Base-by-base conservation (phyloP, 2,888 invertebrate genomes). In the Tortrix viridana region DNA sequence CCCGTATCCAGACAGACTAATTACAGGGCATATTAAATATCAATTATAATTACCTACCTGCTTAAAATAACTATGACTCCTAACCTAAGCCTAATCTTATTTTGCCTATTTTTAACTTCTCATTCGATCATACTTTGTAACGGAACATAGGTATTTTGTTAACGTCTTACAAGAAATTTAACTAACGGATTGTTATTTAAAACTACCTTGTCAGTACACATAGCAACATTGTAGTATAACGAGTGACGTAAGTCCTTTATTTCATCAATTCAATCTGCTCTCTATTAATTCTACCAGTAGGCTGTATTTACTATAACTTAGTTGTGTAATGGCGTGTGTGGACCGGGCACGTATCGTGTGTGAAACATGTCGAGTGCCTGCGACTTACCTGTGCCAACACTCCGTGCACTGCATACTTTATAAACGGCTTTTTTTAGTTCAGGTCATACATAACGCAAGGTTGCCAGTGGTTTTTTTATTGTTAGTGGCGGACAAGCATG, bases 281-380 rank as follows among this genome's bases (percentile, higher is more conserved):
- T 7, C 41, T 41, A 41, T n/a, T 41, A 1, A 41, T 41, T 16
- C 41, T 16, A 5, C 6, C 12, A 5, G 6, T 14, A 41, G 16
- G 41, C 6, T 16, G 16, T 41, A 16, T 41, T n/a, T 41, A n/a
- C n/a, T 41, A 41, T 14, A 41, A 6, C 1, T n/a, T 0, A n/a
- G 41, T 41, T n/a, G 16, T 41, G 41, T 16, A 26, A 26, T 16
- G 26, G 16, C 9, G 16, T 32, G 18, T 32, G 26, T 16, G 18
- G 16, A 19, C 49, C 5, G 20, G 5, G 47, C 22, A 20, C 47
- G 50, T 38, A 16, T 14, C 14, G 37, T 14, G 52, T 52, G 52
- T 38, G 52, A 52, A 52, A 52, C 38, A 37, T 52, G 52, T 37
- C 37, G 52, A 19, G 52, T 52, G 38, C 37, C 7, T 7, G 52